Percentiles rank a stretch among this genome's conserved stretches.
Conservation (phyloP, 2,888 invertebrate species). For the Venustoraphidia nigricollis region DNA sequence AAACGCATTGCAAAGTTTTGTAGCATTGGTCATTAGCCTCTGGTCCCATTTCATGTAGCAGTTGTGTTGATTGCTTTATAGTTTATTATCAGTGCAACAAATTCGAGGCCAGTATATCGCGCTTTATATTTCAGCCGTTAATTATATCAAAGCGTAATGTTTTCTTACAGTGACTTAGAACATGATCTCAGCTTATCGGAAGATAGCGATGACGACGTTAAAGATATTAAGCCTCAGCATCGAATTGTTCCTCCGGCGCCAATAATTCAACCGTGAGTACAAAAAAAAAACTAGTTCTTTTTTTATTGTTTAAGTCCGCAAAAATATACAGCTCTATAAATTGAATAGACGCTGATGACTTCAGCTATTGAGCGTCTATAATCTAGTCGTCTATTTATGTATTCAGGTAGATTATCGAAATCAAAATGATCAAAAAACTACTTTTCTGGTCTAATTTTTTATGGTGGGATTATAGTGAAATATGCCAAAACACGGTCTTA, state of each 20-base stretch:
- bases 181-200: constrained; percentile 61
- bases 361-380: constrained; percentile 21
- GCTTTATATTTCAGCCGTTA: background rate
- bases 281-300: constrained; percentile 6
- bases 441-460: no score
- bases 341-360: no score
- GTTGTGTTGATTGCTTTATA: no score
- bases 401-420: no score
- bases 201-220: constrained; percentile 59
- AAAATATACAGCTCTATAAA: constrained; percentile 23
- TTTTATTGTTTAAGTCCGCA: constrained; percentile 29
- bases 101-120: background rate
- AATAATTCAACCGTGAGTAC: constrained; percentile 26
- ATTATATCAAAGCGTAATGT: constrained; percentile 7
- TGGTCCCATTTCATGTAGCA: no score
- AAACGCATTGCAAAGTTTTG: no score
- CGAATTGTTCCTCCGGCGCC: constrained; percentile 18
- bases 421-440: no score
- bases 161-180: constrained; percentile 34
- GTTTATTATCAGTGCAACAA: background rate
- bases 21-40: no score
- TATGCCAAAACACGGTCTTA: no score
- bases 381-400: background rate
- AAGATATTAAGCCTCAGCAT: constrained; percentile 17
- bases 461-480: no score